Base-by-base conservation (phyloP, 2,888 invertebrate species). In the Gari tellinella region DNA sequence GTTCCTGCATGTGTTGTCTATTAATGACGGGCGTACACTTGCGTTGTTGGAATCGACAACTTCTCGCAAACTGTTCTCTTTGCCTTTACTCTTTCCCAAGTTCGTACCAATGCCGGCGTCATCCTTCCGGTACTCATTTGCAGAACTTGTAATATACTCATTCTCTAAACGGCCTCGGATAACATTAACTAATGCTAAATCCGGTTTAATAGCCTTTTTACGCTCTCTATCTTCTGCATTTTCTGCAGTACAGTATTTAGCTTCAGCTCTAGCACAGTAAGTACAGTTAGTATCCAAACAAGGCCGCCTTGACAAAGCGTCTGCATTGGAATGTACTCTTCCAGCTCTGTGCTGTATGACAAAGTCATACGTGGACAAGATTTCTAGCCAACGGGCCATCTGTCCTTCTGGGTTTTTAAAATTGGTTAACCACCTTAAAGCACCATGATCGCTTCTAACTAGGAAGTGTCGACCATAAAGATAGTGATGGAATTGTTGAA, bases 401-500 rank as follows among this genome's bases (percentile, higher is more conserved):
- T 72, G 68, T n/a, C 72, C 72, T 52, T 72, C 72, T 8, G 55
- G 58, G 8, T 46, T 67, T 52, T 66, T 75, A 31, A 75, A 63
- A 37, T 65, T 67, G 12, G 60, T 21, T 1, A 75, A 49, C 74
- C 68, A 79, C 14, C 61, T 40, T 14, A 73, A 26, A 41, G 57
- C n/a, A 12, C 64, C 69, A 63, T 76, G 76, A 52, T 80, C 72
- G 48, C 51, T 66, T 45, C 80, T 57, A 4, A 68, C 64, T 15
- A 38, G 45, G 49, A 82, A 74, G n/a, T 53, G 31, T 40, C 19
- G 12, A 12, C 74, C 77, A 66, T 80, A 77, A 12, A 80, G 40
- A 38, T 72, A 80, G 55, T 74, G 74, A 43, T 79, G 73, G 52
- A 64, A 79, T 48, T 77, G 51, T 61, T 73, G 70, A 12, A 81